phyloP scores from a whole-genome alignment of 2,797 vertebrate species.

The Gorsachius magnificus region DNA sequence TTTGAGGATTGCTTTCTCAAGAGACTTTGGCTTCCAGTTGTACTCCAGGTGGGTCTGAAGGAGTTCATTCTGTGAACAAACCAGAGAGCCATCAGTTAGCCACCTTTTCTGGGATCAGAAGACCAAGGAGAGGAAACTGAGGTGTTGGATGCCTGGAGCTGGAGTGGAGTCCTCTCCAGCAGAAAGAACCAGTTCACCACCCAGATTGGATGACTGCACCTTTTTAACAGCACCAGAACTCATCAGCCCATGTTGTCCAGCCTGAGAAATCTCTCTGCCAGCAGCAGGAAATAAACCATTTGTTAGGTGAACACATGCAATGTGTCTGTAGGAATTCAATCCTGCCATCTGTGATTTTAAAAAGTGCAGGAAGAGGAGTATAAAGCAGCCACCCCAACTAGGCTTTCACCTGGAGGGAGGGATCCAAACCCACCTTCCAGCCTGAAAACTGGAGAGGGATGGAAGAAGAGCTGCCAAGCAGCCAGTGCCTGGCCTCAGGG shows the following conservation, averaged over 20 bases:
- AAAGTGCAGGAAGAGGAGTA: neutral
- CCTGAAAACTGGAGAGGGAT: neutral
- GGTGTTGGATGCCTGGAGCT: neutral
- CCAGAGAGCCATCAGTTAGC: neutral
- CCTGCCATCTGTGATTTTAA: neutral
- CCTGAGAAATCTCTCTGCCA: neutral
- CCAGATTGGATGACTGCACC: neutral
- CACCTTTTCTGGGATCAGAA: neutral
- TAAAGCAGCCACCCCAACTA: neutral
- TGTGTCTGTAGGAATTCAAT: neutral
- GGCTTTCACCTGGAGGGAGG: neutral
- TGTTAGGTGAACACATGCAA: neutral
- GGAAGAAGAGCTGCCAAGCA: neutral
- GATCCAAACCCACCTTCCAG: neutral
- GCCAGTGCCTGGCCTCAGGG: neutral
- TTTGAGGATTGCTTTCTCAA: constrained; percentile 84
- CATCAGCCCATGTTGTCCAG: neutral
- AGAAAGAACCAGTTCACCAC: neutral
- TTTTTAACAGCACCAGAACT: neutral
- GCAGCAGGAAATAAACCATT: neutral
- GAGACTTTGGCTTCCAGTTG: constrained; percentile 78
- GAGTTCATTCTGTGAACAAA: constrained; percentile 77
- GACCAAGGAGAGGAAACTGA: neutral
- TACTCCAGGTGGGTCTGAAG: constrained; percentile 74
- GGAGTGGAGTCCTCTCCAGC: neutral